phyloP scores from a whole-genome alignment of 2,113 vertebrate genomes.

The Spilogale gracilis region DNA sequence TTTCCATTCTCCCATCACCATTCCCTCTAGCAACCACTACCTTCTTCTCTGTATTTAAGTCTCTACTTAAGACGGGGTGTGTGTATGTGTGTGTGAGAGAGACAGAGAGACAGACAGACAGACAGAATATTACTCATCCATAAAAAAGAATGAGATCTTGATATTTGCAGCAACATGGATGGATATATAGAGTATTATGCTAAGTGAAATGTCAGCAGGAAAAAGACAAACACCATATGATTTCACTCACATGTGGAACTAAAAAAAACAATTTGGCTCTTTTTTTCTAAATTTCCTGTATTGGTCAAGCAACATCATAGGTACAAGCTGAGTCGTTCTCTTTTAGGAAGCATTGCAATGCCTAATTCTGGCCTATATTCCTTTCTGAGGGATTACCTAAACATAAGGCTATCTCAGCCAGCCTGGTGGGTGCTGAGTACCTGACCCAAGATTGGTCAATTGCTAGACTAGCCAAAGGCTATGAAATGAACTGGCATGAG shows the following conservation, averaged over 20 bases:
- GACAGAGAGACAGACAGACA: no score
- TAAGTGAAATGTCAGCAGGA: neutral
- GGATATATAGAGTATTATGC: neutral
- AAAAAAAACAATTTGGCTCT: neutral
- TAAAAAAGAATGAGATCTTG: neutral
- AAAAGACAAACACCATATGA: neutral
- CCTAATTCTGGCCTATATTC: neutral
- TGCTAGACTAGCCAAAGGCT: neutral
- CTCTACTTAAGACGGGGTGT: neutral
- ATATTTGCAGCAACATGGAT: neutral
- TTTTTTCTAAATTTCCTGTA: neutral
- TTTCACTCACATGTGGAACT: neutral
- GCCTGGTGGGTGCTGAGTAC: neutral
- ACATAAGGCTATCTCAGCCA: neutral
- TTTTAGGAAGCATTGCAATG: neutral
- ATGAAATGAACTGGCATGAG: slow-evolving; percentile 6
- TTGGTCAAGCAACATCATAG: neutral
- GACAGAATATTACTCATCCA: neutral
- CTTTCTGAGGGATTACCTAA: neutral
- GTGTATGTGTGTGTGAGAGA: neutral
- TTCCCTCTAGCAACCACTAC: neutral
- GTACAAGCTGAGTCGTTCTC: neutral
- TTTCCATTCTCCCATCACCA: neutral
- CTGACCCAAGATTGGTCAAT: neutral
- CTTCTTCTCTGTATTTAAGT: neutral